Percentiles rank a stretch among this genome's conserved stretches.
These are phyloP conservation scores for Pelecanus crispus DNA, from an alignment of 2,113 vertebrate species.

Conservation along the genomic window DNA sequence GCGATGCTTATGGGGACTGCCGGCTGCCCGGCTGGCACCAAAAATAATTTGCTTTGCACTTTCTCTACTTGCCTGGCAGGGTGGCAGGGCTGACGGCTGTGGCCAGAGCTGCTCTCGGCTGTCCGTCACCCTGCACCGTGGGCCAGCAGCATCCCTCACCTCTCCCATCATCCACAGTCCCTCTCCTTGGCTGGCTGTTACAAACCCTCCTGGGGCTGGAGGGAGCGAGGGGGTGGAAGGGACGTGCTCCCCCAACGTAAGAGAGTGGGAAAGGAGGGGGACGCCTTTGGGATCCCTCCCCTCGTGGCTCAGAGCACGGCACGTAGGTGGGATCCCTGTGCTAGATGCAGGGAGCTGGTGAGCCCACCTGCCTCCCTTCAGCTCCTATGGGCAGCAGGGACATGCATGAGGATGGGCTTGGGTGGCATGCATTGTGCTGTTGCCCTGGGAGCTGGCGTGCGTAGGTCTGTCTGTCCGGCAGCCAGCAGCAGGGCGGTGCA, in stretches of 20 bases:
- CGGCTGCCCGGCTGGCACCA: neutral
- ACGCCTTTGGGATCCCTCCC: neutral
- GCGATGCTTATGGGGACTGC: neutral
- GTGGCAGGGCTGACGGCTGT: neutral
- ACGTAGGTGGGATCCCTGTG: neutral
- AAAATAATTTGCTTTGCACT: neutral
- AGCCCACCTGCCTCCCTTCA: neutral
- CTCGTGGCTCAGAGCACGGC: accelerated
- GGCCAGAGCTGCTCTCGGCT: neutral
- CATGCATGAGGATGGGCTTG: accelerated
- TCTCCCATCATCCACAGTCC: neutral
- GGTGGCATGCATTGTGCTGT: neutral
- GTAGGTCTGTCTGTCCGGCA: neutral
- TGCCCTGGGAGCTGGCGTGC: neutral
- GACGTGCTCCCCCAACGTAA: accelerated
- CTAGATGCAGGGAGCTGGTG: neutral
- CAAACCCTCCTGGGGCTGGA: neutral
- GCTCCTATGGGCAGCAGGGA: neutral
- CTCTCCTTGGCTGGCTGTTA: neutral
- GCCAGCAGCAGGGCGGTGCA: neutral
- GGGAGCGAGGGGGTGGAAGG: neutral
- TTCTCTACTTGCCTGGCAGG: neutral
- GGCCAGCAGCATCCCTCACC: neutral
- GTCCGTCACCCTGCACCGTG: neutral
- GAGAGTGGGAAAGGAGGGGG: neutral